Base-by-base conservation (phyloP, 1,140 invertebrate species). In the Whitmania pigra region DNA sequence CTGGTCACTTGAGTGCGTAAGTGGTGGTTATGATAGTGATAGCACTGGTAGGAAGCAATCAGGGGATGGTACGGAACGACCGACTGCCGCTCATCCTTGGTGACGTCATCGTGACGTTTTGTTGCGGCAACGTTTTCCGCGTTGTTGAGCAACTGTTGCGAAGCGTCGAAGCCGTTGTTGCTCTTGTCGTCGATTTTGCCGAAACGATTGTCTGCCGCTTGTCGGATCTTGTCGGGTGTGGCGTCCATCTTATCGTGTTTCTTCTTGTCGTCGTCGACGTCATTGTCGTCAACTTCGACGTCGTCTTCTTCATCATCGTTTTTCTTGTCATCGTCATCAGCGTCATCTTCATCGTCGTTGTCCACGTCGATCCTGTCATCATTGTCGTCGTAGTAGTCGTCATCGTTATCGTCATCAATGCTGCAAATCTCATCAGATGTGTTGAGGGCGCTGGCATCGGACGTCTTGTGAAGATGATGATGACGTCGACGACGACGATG, bases 21-120 rank as follows among this genome's bases (percentile, higher is more conserved):
- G 60, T 63, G 60, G 60, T 63, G 60, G 29, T 63, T 25, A 0
- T 63, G 60, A 63, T 63, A 31, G 18, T 63, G 60, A 63, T 63
- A 63, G 60, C 29, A 25, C 60, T 63, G 60, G 20, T 63, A 25
- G 60, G 29, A 25, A 20, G 60, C 22, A 6, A 27, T 31, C 29
- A 31, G 43, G 1, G 43, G 43, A 17, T 49, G 43, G 15, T 49
- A 49, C 5, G 43, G 43, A 49, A 49, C 9, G 43, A 11, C 43
- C 43, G 43, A 13, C 43, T 49, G 9, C 13, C 11, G 43, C n/a
- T n/a, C n/a, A 15, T 49, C 29, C 20, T 63, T 20, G 60, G 13
- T 9, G 60, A 25, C 60, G 60, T 63, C 29, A 27, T 27, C 60
- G 60, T 17, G 9, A 20, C 22, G 29, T 63, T n/a, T 27, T n/a